These are phyloP conservation scores for Eugnorisma glareosa DNA, from an alignment of 2,888 invertebrate species.

Conservation along the genomic window DNA sequence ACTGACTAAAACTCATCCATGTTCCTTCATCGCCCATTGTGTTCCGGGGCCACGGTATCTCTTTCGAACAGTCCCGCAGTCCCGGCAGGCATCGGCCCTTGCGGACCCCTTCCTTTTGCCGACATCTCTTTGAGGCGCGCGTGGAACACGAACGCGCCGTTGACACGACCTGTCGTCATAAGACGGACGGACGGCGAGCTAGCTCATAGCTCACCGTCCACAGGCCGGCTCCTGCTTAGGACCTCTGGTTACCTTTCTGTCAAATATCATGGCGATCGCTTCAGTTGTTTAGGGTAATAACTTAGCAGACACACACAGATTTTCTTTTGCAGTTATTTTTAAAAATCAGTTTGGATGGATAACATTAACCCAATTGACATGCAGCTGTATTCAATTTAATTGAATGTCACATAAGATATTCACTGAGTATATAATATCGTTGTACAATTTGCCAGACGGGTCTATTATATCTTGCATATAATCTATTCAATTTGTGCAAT, in stretches of 20 bases:
- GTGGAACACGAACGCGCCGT: no score
- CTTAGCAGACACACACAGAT: neutral
- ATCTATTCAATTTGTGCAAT: conserved; percentile 20
- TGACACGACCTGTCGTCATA: no score
- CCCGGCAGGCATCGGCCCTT: no score
- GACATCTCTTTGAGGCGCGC: no score
- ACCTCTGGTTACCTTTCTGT: neutral
- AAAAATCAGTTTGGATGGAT: neutral
- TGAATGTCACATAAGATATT: neutral
- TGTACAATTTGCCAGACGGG: neutral
- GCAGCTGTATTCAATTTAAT: conserved; percentile 7
- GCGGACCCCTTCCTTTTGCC: no score
- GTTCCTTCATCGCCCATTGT: no score
- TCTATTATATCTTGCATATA: conserved; percentile 6
- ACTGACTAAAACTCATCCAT: no score
- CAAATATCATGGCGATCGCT: neutral
- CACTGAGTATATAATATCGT: neutral
- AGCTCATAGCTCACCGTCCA: no score
- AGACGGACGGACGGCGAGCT: no score
- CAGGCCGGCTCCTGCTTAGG: no score
- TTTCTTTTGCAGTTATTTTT: neutral
- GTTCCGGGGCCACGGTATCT: no score
- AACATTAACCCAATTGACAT: neutral
- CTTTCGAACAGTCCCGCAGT: no score
- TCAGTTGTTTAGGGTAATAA: neutral